Evolutionary conservation across 64 coral and sea anemone species (phyloP).

Genomic region (Actinia tenebrosa): DNA sequence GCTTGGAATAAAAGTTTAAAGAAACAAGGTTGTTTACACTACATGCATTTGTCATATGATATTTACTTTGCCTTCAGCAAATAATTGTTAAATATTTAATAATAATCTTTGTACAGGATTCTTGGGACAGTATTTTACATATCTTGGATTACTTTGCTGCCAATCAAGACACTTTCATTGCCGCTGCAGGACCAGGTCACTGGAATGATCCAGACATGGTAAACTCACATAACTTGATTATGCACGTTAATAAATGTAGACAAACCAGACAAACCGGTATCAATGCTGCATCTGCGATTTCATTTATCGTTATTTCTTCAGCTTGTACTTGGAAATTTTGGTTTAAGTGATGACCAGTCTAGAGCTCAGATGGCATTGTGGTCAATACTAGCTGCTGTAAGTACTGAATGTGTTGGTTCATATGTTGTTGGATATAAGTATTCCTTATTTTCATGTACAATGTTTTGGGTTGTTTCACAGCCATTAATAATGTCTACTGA

Average conservation of each 20-base stretch:
- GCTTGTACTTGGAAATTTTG: slow-evolving; percentile 86
- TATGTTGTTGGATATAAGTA: background rate
- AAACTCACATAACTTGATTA: background rate
- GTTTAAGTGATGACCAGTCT: slow-evolving; percentile 76
- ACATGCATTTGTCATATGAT: too few relatives aligned
- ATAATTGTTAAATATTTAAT: too few relatives aligned
- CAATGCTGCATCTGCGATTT: background rate
- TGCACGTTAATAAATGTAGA: background rate
- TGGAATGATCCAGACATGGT: slow-evolving; percentile 94
- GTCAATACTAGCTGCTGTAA: slow-evolving; percentile 85
- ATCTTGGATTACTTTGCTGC: slow-evolving; percentile 82
- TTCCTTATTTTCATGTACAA: background rate
- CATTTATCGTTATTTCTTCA: slow-evolving; percentile 12
- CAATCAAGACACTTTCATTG: slow-evolving; percentile 68
- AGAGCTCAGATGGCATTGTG: slow-evolving; percentile 89
- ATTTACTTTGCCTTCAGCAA: too few relatives aligned
- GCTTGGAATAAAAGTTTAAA: too few relatives aligned
- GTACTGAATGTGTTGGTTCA: background rate
- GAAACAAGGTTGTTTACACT: too few relatives aligned
- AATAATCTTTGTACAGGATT: slow-evolving; percentile 41
- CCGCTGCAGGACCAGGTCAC: slow-evolving; percentile 70
- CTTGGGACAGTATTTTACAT: slow-evolving; percentile 60
- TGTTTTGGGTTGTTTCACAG: slow-evolving; percentile 23
- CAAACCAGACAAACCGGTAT: background rate
- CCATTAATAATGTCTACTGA: slow-evolving; percentile 91